Evolutionary conservation across 2,797 vertebrate species (phyloP).

Genomic region (Poecile montanus): DNA sequence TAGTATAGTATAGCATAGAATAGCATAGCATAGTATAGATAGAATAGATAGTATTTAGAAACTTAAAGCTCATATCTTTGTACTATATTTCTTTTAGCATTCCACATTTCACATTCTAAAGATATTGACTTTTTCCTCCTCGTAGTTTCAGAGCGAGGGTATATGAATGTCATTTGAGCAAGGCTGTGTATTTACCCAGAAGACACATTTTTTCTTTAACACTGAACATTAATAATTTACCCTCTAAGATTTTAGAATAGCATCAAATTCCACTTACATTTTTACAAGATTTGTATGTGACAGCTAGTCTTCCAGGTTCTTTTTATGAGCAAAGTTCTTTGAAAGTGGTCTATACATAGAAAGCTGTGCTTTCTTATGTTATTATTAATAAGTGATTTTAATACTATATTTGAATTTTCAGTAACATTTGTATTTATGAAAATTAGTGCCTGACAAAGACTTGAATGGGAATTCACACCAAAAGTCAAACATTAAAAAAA

Average conservation of each 20-base stretch:
- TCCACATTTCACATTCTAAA: conserved; percentile 51
- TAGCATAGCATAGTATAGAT: too few relatives aligned
- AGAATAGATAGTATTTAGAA: background rate
- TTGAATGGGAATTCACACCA: conserved; percentile 25
- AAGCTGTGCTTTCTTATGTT: background rate
- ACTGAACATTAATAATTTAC: conserved; percentile 71
- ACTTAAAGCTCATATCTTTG: background rate
- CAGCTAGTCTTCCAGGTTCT: background rate
- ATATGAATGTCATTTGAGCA: conserved; percentile 37
- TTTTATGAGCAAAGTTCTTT: conserved; percentile 36
- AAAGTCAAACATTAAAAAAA: background rate
- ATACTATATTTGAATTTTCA: conserved; percentile 6
- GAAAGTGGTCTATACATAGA: background rate
- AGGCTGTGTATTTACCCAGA: conserved; percentile 65
- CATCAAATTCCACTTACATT: conserved; percentile 52
- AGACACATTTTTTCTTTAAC: conserved; percentile 44
- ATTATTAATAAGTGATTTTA: conserved; percentile 36
- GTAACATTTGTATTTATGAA: conserved; percentile 35
- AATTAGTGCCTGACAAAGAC: conserved; percentile 32
- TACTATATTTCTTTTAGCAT: conserved; percentile 13
- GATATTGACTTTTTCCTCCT: conserved; percentile 64
- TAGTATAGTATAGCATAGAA: too few relatives aligned
- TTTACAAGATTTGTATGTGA: conserved; percentile 37
- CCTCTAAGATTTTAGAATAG: conserved; percentile 52
- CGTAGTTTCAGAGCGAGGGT: conserved; percentile 40